Evolutionary conservation across 2,888 invertebrate species (phyloP).

Genomic region (Seira musarum): DNA sequence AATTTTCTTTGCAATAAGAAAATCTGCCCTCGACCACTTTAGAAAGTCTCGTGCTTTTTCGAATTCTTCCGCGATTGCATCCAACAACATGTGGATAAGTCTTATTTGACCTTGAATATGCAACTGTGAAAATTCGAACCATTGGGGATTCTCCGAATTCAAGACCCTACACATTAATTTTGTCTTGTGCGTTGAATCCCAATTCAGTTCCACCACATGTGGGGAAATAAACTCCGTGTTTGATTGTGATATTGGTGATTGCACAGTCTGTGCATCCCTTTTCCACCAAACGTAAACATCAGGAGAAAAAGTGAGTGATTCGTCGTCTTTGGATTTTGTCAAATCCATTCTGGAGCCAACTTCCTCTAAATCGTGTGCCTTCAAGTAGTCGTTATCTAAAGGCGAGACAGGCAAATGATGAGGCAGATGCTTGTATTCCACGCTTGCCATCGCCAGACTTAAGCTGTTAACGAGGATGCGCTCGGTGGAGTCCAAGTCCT

Average conservation of each 20-base stretch:
- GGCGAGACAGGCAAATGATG: conserved; percentile 5
- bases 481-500: conserved; percentile 11
- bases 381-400: conserved; percentile 21
- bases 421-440: conserved; percentile 28
- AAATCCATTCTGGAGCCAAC: neutral
- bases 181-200: neutral
- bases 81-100: conserved; percentile 6
- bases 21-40: conserved; percentile 17
- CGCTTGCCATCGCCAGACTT: conserved; percentile 28
- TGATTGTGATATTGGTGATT: neutral
- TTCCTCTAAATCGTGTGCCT: conserved; percentile 37
- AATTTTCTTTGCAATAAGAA: conserved; percentile 23
- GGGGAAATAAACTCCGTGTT: neutral
- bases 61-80: conserved; percentile 1
- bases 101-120: conserved; percentile 25
- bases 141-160: neutral
- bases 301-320: neutral
- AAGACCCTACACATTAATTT: neutral
- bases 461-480: conserved; percentile 28
- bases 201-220: neutral
- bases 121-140: conserved; percentile 22
- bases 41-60: conserved; percentile 1
- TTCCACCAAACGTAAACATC: neutral
- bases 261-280: neutral
- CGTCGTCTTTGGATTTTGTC: neutral